These are phyloP conservation scores for Neodiprion lecontei DNA, from an alignment of 1,140 invertebrate species.

Conservation along the genomic window DNA sequence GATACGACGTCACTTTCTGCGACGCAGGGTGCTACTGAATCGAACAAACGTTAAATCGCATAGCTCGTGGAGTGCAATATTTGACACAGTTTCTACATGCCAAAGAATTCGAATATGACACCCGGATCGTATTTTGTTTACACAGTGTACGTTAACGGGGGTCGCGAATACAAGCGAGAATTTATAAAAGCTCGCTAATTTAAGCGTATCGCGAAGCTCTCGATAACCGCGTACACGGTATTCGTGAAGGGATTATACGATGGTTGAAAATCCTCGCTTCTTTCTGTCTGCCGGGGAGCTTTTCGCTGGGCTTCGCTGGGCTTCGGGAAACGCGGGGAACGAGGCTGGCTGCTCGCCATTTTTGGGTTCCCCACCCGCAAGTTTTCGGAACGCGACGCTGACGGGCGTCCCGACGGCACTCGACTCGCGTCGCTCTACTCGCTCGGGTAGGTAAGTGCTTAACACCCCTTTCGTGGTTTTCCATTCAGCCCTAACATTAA, in stretches of 20 bases:
- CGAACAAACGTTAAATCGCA: no score
- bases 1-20: no score
- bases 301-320: conserved; percentile 4
- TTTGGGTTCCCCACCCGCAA: conserved; percentile 59
- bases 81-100: no score
- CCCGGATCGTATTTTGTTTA: no score
- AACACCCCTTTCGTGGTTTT: background rate
- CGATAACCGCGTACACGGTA: background rate
- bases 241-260: background rate
- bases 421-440: conserved; percentile 54
- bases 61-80: no score
- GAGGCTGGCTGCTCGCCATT: conserved; percentile 51
- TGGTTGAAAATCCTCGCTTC: background rate
- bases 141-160: no score
- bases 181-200: background rate
- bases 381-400: conserved; percentile 26
- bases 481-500: background rate
- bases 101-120: no score
- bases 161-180: no score
- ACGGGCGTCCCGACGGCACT: conserved; percentile 43
- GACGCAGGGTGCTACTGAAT: no score
- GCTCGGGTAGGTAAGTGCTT: conserved; percentile 58
- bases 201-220: background rate
- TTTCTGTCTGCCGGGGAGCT: background rate
- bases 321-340: background rate